phyloP scores from a whole-genome alignment of 2,797 vertebrate genomes.

The Chiroxiphia lanceolata region DNA sequence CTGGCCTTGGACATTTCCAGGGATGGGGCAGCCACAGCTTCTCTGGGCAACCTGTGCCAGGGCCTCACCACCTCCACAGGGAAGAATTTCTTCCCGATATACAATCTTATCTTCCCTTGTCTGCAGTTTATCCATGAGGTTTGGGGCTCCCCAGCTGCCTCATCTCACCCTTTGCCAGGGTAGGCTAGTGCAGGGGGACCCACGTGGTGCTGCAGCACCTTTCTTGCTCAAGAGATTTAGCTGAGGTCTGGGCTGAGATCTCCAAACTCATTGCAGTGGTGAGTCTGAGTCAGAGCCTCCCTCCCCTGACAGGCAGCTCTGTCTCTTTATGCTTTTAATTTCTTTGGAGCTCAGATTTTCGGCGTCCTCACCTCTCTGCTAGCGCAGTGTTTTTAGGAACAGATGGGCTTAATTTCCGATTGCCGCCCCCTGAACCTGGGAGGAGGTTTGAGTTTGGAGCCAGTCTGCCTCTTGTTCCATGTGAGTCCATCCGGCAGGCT shows the following conservation, averaged over 20 bases:
- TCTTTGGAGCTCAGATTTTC: background rate
- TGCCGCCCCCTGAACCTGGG: background rate
- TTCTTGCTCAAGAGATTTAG: background rate
- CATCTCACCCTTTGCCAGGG: background rate
- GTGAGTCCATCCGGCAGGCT: background rate
- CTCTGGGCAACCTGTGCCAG: background rate
- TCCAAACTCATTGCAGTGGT: background rate
- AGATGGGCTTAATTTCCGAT: constrained; percentile 58
- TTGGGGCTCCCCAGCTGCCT: background rate
- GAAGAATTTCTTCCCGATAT: background rate
- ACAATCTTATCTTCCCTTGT: background rate
- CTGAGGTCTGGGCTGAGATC: background rate
- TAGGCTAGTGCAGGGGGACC: background rate
- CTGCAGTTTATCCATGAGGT: background rate
- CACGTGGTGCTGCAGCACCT: background rate
- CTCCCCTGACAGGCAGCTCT: background rate
- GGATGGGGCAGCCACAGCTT: background rate
- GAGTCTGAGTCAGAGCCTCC: background rate
- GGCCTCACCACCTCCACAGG: background rate
- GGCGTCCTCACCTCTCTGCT: background rate
- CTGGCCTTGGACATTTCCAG: background rate
- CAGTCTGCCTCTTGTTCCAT: background rate
- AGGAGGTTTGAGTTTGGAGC: constrained; percentile 12
- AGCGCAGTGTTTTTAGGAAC: background rate
- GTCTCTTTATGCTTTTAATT: background rate